Evolutionary conservation across 1,140 invertebrate genomes (phyloP).

Genomic region (Drosophila tristis): DNA sequence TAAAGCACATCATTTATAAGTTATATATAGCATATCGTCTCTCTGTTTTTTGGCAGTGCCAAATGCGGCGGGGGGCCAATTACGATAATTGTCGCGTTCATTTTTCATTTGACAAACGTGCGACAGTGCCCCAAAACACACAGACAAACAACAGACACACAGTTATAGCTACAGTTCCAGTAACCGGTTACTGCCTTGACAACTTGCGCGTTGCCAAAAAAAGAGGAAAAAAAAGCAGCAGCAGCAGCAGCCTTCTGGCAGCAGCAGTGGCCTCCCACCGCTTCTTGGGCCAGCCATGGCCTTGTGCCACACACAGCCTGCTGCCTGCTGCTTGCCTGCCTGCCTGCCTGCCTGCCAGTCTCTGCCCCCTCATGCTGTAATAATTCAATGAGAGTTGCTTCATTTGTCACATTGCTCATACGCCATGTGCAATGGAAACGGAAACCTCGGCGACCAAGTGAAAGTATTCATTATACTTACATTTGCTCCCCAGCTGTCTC

Average conservation of each 20-base stretch:
- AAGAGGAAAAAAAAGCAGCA: background rate
- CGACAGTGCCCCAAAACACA: conserved; percentile 27
- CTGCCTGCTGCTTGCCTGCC: conserved; percentile 1
- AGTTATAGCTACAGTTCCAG: conserved; percentile 28
- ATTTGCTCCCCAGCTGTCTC: conserved; percentile 35
- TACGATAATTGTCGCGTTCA: conserved; percentile 78
- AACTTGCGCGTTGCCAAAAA: conserved; percentile 53
- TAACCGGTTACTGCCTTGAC: conserved; percentile 56
- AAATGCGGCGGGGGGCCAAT: conserved; percentile 56
- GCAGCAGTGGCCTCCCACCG: too few relatives aligned
- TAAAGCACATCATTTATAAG: conserved; percentile 55
- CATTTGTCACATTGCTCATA: conserved; percentile 71
- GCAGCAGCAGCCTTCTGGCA: conserved; percentile 19
- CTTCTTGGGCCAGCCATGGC: background rate
- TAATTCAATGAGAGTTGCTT: conserved; percentile 73
- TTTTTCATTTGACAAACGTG: conserved; percentile 77
- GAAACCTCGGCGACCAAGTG: conserved; percentile 62
- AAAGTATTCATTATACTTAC: conserved; percentile 75
- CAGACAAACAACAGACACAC: background rate
- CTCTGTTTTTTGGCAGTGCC: conserved; percentile 22
- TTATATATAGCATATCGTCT: conserved; percentile 9
- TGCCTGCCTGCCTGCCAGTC: background rate
- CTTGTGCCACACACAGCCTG: conserved; percentile 1
- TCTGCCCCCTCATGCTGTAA: conserved; percentile 34
- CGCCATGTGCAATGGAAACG: conserved; percentile 59